These are phyloP conservation scores for Podarcis cretensis DNA, from an alignment of 2,113 vertebrate species.

Conservation along the genomic window DNA sequence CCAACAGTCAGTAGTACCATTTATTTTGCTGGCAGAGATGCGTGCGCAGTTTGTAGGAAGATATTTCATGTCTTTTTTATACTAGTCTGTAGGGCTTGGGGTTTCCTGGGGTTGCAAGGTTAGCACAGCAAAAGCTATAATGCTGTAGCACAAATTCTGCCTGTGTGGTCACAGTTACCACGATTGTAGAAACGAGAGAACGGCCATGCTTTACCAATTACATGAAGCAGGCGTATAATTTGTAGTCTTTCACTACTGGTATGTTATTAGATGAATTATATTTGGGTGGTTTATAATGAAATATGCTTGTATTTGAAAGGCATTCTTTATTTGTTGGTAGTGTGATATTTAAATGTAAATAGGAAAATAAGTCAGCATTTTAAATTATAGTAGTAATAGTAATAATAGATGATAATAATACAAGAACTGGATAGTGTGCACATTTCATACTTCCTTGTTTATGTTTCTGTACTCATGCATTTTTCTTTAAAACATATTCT, in stretches of 20 bases:
- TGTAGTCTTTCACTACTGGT: too few relatives aligned
- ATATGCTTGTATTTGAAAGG: too few relatives aligned
- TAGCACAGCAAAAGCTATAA: background rate
- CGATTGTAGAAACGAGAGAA: background rate
- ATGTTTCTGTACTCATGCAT: background rate
- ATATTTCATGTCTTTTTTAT: background rate
- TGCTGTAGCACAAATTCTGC: background rate
- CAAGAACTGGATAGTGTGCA: too few relatives aligned
- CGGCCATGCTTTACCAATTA: too few relatives aligned
- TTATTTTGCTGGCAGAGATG: background rate
- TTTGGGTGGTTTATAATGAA: too few relatives aligned
- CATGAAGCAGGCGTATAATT: too few relatives aligned
- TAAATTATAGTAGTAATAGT: too few relatives aligned
- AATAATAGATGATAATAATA: too few relatives aligned
- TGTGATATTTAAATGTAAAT: too few relatives aligned
- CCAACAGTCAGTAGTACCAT: background rate
- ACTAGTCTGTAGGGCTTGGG: background rate
- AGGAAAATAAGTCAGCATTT: too few relatives aligned
- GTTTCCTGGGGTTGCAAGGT: background rate
- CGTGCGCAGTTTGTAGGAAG: background rate
- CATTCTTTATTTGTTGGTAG: too few relatives aligned
- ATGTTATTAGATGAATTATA: too few relatives aligned
- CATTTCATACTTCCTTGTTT: background rate
- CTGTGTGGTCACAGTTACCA: background rate
- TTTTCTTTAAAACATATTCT: conserved; percentile 47